Evolutionary conservation across 2,113 vertebrate genomes (phyloP), one percentile per base, ranked within the genome.

Genomic region (Leucoraja erinaceus): DNA sequence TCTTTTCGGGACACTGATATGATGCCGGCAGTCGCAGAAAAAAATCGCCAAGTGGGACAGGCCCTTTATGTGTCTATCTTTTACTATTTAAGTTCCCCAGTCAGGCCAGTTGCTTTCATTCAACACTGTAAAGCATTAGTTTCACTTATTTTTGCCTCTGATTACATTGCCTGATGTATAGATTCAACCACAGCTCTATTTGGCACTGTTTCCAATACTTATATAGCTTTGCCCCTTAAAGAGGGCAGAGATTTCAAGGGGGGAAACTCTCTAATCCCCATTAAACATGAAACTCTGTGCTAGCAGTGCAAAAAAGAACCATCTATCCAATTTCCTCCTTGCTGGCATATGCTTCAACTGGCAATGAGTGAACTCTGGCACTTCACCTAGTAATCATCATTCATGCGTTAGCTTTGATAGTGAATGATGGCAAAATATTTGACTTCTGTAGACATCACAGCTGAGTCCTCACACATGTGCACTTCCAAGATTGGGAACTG

Each of bases 391-490:
- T 33, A 63, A 66, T 66, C 84, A 88, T 66, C 61, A 61, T 63
- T 88, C 59, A 88, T 54, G 78, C 16, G 38, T 63, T 31, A 88
- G 28, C 59, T n/a, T 66, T 88, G 28, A 88, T 4, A 66, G 59
- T 88, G 59, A 88, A 11, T 63, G 83, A n/a, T 18, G 16, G 12
- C 28, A 59, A 56, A 54, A 54, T 83, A 83, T 83, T 83, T 83
- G 84, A 66, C 59, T 66, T 16, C 84, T 88, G 84, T 25, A 88
- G 84, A 31, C 61, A 88, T 33, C 84, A 63, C 84, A 88, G 84
- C 25, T 66, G n/a, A 88, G 61, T 18, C 84, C 28, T 68, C 61
- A 90, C 86, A 68, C 61, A 31, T 90, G 63, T 22, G 63, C n/a
- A 31, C 28, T 68, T 88, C n/a, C 31, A 33, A 31, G 16, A 33